Conservation (phyloP, 1,140 invertebrate genomes). For the Lasioglossum baleicum region DNA sequence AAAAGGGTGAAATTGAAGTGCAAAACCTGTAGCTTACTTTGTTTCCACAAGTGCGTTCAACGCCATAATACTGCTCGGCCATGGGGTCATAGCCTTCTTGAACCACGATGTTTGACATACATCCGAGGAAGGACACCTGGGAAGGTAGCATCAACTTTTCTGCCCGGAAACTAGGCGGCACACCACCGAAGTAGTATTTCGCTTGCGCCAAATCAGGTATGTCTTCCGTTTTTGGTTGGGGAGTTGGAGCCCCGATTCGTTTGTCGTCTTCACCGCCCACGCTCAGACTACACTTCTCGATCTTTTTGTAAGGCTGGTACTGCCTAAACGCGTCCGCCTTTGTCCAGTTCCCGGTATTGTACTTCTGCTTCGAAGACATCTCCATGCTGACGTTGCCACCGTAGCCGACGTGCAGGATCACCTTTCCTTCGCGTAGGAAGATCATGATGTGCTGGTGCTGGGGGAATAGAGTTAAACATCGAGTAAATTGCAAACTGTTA, state of each 20-base stretch:
- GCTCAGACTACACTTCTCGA: constrained; percentile 78
- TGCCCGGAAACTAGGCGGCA: constrained; percentile 85
- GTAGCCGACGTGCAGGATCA: constrained; percentile 89
- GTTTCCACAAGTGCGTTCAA: constrained; percentile 87
- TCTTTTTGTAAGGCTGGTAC: constrained; percentile 77
- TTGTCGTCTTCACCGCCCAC: constrained; percentile 87
- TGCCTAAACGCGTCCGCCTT: constrained; percentile 85
- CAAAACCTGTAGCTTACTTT: constrained; percentile 79
- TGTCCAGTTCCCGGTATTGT: constrained; percentile 91
- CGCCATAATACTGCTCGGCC: constrained; percentile 85
- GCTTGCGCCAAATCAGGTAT: constrained; percentile 84
- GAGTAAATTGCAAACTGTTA: too few species aligned
- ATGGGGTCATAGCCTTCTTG: constrained; percentile 85
- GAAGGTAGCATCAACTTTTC: constrained; percentile 73
- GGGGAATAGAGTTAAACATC: not conserved
- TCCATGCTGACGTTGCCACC: constrained; percentile 83
- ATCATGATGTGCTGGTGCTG: constrained; percentile 90
- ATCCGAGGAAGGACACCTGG: constrained; percentile 87
- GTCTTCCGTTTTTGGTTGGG: constrained; percentile 80
- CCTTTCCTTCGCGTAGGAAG: constrained; percentile 86
- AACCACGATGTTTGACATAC: constrained; percentile 89
- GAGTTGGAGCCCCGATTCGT: constrained; percentile 83
- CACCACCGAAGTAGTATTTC: constrained; percentile 89
- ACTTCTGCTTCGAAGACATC: constrained; percentile 85
- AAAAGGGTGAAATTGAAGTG: too few species aligned